Percentiles rank a stretch among this genome's conserved stretches.
Conservation (phyloP, 2,113 vertebrate species). For the Lycocorax pyrrhopterus region DNA sequence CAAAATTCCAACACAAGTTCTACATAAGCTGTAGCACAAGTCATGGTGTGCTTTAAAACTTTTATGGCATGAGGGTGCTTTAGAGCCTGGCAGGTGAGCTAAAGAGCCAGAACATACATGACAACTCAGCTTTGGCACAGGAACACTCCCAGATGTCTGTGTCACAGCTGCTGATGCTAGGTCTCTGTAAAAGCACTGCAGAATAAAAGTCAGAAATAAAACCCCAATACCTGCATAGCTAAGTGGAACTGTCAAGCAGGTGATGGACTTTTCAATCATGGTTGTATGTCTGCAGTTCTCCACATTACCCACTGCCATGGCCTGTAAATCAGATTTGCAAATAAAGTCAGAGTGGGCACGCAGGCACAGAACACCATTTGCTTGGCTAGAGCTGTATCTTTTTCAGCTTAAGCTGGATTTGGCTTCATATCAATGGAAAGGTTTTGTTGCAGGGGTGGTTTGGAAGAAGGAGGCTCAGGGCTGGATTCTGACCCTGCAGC, state of each 20-base stretch:
- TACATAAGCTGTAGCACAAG: neutral
- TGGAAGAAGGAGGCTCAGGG: neutral
- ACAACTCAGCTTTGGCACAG: neutral
- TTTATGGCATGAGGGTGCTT: neutral
- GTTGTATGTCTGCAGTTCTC: neutral
- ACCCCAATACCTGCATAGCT: neutral
- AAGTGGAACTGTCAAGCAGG: neutral
- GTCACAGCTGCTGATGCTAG: neutral
- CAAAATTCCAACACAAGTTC: neutral
- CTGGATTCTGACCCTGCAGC: neutral
- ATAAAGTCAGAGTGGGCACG: neutral
- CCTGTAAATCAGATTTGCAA: neutral
- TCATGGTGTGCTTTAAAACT: neutral
- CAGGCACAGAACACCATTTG: neutral
- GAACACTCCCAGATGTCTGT: neutral
- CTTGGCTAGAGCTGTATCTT: neutral
- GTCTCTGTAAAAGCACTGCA: neutral
- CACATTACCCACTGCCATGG: neutral
- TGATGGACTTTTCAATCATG: neutral
- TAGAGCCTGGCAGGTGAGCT: neutral
- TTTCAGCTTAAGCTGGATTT: constrained; percentile 8
- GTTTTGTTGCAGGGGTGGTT: neutral
- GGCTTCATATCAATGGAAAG: neutral
- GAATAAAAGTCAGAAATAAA: neutral
- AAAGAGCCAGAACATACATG: neutral